Evolutionary conservation across 2,888 invertebrate genomes (phyloP), one percentile per base, ranked within the genome.

Genomic region (Melieria omissa): DNA sequence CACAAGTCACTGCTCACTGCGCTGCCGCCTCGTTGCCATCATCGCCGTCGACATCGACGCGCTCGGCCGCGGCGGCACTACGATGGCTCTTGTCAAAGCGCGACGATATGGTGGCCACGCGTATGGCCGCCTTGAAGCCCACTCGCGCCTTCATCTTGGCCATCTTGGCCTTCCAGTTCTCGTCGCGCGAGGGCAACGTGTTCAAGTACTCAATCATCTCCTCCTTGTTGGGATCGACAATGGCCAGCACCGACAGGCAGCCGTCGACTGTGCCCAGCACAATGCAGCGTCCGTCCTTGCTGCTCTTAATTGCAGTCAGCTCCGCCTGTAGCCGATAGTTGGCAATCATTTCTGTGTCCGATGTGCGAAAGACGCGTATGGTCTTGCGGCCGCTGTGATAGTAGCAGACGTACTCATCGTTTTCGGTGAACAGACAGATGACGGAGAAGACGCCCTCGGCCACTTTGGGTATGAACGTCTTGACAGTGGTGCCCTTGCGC

Each of bases 401-500:
- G 84, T 99, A 99, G 65, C 98, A 90, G 3, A 98, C 98, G 81
- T 99, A 98, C 81, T 96, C 93, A 80, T 98, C 97, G 3, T 93
- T 96, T 76, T 94, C 93, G 72, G 96, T 98, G 86, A 99, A 99
- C 89, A 95, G 92, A 73, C 96, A 95, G 76, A 97, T 96, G 29
- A 98, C 96, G 3, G 95, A 96, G 86, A 98, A 98, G 0, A 99
- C 98, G 0, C 99, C 99, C 86, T 99, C 98, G 0, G 98, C 98
- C 0, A 98, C 94, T 84, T 95, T 92, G 6, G 96, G 96, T 76
- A 99, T 98, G 76, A 97, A 93, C 0, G 95, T 97, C 85, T 94
- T 93, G 0, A 96, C 92, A 0, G 94, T 93, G 63, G 93, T 91
- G 0, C 98, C 98, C 80, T 95, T 93, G 82, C 95, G 96, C 74